Evolutionary conservation across 2,113 vertebrate species (phyloP), one percentile per base, ranked within the genome.

Genomic region (Pantherophis guttatus): DNA sequence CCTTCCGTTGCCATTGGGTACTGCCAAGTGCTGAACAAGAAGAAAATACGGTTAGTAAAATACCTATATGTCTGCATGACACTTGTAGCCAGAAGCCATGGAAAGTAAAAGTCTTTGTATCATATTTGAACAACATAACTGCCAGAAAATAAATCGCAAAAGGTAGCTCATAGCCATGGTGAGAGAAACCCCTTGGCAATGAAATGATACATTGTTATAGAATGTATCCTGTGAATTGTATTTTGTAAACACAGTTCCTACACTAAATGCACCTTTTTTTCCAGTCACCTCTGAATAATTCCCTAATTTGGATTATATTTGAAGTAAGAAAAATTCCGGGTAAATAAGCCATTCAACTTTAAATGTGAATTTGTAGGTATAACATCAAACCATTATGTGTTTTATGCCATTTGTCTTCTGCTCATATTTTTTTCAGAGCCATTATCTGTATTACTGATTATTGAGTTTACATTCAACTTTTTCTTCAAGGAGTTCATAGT

Each of bases 1-100:
- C 99, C 94, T 99, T 99, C 97, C 98, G 98, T 91, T 99, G 99
- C 96, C 99, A 99, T 93, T 99, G 99, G 99, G 98, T 99, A 50
- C 90, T 99, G 93, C 98, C 99, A 57, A 94, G 95, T 90, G 96
- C 94, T 15, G 99, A 99, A 93, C 96, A 96, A 17, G 99, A 99
- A 85, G 99, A 99, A 85, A 97, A 96, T 50, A 33, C 9, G 94
- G 98, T 98, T 93, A 98, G 98, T 98, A 95, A 50, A 86, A 33
- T 59, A 2, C 17, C 75, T 81, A 39, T 8, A 44, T 44, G 9
- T 81, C 33, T 39, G 70, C 70, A 81, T 19, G 70, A 39, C 33
- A 81, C 75, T 81, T 44, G 44, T 17, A 81, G 33, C 75, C 17
- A 44, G 17, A 81, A 81, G 33, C 75, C 33, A 81, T 21, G 33